Evolutionary conservation across 2,797 vertebrate species (phyloP).

Genomic region (Vipera ursinii): DNA sequence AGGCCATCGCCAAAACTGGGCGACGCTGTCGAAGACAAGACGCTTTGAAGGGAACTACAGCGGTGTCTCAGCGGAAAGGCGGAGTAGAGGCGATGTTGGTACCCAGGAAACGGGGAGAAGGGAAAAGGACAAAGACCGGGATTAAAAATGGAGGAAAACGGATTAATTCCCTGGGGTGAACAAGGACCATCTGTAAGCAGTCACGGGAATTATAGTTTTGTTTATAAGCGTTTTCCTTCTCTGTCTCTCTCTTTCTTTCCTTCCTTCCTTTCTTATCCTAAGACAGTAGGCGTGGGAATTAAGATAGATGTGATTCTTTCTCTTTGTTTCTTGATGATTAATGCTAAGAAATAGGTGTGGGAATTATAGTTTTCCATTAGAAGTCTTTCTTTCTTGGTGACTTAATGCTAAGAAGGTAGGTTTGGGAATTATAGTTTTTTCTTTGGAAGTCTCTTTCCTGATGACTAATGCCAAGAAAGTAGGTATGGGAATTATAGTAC

Average conservation of each 20-base stretch:
- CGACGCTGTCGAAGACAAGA: not conserved
- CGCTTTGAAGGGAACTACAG: not conserved
- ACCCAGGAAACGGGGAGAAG: not conserved
- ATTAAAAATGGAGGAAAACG: not conserved
- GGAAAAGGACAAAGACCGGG: not conserved
- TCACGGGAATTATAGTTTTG: not conserved
- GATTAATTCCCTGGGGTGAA: not conserved
- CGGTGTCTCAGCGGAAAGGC: not conserved
- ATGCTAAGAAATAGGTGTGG: not conserved
- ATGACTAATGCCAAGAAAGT: not conserved
- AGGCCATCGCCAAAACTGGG: not conserved
- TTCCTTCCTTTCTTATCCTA: not conserved
- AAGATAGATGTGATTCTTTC: not conserved
- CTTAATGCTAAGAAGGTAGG: not conserved
- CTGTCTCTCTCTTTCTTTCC: not conserved
- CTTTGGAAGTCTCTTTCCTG: not conserved
- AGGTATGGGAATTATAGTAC: no score
- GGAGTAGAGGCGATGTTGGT: not conserved
- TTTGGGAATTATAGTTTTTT: not conserved
- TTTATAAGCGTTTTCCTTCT: not conserved
- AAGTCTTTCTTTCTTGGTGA: not conserved
- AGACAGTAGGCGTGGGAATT: not conserved
- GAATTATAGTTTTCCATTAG: not conserved
- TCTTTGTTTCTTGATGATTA: not conserved
- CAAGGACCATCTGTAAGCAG: not conserved